These are phyloP conservation scores for Oncorhynchus gorbuscha DNA, from an alignment of 2,113 vertebrate species.

Conservation along the genomic window DNA sequence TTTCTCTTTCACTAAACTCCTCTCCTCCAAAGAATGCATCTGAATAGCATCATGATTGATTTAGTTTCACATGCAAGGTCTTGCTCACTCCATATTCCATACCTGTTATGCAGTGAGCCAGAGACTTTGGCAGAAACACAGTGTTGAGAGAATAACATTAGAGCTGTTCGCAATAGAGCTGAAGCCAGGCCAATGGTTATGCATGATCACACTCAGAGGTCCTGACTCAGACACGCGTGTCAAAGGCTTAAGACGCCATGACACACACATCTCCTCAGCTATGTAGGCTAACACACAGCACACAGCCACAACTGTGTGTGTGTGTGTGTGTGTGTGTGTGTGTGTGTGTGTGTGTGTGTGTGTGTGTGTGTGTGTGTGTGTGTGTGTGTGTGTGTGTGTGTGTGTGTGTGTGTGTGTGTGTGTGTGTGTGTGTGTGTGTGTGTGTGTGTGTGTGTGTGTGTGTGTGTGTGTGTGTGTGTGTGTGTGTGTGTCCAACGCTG, in stretches of 20 bases:
- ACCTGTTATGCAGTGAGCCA: slow-evolving; percentile 29
- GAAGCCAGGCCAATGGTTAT: slow-evolving; percentile 50
- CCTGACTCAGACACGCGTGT: slow-evolving; percentile 56
- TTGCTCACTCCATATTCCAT: slow-evolving; percentile 30
- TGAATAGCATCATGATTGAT: not conserved
- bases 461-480: not conserved
- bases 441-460: not conserved
- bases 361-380: not conserved
- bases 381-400: not conserved
- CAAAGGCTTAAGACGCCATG: slow-evolving; percentile 59
- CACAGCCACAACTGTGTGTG: not conserved
- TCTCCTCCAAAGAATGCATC: not conserved
- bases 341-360: not conserved
- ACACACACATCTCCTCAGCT: slow-evolving; percentile 53
- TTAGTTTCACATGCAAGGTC: not conserved
- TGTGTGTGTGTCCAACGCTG: not conserved
- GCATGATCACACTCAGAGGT: slow-evolving; percentile 60
- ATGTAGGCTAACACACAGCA: slow-evolving; percentile 22
- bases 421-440: not conserved
- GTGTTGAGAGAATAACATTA: slow-evolving; percentile 1
- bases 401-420: not conserved
- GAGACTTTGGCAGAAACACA: slow-evolving; percentile 44
- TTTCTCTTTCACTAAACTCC: not conserved
- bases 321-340: not conserved
- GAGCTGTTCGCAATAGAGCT: slow-evolving; percentile 31